A percentile compares a stretch with the other conserved stretches of the same genome.
phyloP scores from a whole-genome alignment of 2,888 invertebrate species.

The Osmoderma eremita region DNA sequence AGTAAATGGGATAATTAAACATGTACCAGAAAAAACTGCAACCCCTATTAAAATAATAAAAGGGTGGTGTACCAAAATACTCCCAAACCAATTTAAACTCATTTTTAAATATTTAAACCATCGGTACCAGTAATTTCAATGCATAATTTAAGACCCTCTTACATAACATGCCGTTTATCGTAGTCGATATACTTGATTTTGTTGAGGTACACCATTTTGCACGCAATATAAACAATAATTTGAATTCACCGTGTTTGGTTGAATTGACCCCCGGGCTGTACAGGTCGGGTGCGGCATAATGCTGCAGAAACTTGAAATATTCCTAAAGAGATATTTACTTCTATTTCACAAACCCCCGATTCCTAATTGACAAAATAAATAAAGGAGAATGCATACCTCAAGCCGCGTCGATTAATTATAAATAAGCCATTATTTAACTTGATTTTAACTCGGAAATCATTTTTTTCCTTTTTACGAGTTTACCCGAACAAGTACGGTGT shows the following conservation, averaged over 20 bases:
- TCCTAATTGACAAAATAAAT: slow-evolving; percentile 3
- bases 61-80: slow-evolving; percentile 75
- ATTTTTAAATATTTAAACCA: slow-evolving; percentile 42
- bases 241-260: slow-evolving; percentile 27
- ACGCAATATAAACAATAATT: slow-evolving; percentile 23
- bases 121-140: slow-evolving; percentile 12
- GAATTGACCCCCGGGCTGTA: slow-evolving; percentile 33
- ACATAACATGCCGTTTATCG: slow-evolving; percentile 29
- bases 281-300: slow-evolving; percentile 29
- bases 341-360: not conserved
- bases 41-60: slow-evolving; percentile 72
- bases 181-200: slow-evolving; percentile 29
- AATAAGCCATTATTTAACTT: not conserved
- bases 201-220: slow-evolving; percentile 29
- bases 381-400: not conserved
- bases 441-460: not conserved
- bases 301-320: slow-evolving; percentile 1
- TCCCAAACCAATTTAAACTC: slow-evolving; percentile 70
- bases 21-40: slow-evolving; percentile 71
- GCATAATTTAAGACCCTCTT: not conserved
- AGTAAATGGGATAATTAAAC: slow-evolving; percentile 73
- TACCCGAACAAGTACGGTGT: slow-evolving; percentile 6
- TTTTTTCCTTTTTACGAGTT: slow-evolving; percentile 7
- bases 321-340: not conserved
- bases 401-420: not conserved